Evolutionary conservation across 2,113 vertebrate genomes (phyloP).

Genomic region (Zosterops lateralis): DNA sequence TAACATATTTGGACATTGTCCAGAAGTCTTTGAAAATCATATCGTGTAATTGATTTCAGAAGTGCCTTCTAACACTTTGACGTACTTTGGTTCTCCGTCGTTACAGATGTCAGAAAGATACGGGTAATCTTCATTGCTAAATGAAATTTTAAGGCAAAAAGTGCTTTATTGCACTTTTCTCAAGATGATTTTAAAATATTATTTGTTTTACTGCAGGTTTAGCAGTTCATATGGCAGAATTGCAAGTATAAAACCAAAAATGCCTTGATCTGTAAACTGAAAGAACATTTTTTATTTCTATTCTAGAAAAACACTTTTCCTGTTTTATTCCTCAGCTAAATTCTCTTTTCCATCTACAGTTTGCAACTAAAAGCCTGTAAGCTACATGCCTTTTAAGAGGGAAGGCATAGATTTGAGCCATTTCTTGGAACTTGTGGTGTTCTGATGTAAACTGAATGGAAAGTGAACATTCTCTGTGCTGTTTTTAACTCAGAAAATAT

Average conservation of each 20-base stretch:
- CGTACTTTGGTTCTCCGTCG: neutral
- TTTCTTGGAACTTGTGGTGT: neutral
- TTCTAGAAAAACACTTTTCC: neutral
- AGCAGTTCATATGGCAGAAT: neutral
- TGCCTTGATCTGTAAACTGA: neutral
- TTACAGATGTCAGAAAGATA: neutral
- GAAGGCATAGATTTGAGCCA: neutral
- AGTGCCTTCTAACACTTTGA: neutral
- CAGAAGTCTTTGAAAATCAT: neutral
- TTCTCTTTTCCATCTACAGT: neutral
- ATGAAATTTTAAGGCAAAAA: neutral
- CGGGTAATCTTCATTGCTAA: neutral
- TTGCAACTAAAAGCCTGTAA: neutral
- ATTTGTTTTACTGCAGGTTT: neutral
- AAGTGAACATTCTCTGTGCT: neutral
- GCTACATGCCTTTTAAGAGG: neutral
- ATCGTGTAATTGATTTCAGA: neutral
- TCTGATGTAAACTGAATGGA: neutral
- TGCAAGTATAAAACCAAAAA: neutral
- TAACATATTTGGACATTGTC: neutral
- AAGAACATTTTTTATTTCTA: neutral
- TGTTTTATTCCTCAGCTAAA: neutral
- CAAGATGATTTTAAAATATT: neutral
- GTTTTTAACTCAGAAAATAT: neutral
- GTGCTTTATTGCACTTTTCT: neutral